phyloP scores from a whole-genome alignment of 1,140 invertebrate genomes.

The Frieseomelitta varia region DNA sequence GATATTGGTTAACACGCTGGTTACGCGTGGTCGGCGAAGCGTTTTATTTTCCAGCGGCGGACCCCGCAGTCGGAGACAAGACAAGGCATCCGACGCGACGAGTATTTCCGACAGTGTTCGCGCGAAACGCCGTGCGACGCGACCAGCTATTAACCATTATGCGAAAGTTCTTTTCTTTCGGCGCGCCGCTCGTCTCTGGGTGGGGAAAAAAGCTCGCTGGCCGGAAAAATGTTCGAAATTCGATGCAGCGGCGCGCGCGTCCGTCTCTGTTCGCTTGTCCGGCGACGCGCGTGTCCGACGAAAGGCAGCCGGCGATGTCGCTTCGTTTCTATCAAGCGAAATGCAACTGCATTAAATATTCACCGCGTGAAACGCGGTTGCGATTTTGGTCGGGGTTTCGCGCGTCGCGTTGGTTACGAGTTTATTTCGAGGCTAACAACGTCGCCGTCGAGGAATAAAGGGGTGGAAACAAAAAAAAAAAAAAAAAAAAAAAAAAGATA shows the following conservation, averaged over 20 bases:
- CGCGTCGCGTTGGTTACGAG: background rate
- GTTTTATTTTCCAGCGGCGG: constrained; percentile 12
- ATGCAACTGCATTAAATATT: constrained; percentile 33
- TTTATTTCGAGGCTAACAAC: constrained; percentile 16
- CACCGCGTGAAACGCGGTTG: background rate
- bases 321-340: constrained; percentile 24
- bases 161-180: background rate
- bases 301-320: background rate
- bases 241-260: constrained; percentile 5
- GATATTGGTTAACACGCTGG: constrained; percentile 35
- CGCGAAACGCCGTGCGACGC: background rate
- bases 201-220: background rate
- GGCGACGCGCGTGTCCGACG: background rate
- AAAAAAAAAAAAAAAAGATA: too few species aligned
- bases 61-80: background rate
- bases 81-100: background rate
- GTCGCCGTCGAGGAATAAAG: background rate
- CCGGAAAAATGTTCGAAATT: constrained; percentile 41
- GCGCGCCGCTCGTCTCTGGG: background rate
- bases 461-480: too few species aligned
- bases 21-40: background rate
- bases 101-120: background rate
- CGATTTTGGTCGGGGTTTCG: background rate
- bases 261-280: background rate
- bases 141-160: constrained; percentile 13